These are phyloP conservation scores for Linyphia triangularis DNA, from an alignment of 2,888 invertebrate species.

Conservation along the genomic window DNA sequence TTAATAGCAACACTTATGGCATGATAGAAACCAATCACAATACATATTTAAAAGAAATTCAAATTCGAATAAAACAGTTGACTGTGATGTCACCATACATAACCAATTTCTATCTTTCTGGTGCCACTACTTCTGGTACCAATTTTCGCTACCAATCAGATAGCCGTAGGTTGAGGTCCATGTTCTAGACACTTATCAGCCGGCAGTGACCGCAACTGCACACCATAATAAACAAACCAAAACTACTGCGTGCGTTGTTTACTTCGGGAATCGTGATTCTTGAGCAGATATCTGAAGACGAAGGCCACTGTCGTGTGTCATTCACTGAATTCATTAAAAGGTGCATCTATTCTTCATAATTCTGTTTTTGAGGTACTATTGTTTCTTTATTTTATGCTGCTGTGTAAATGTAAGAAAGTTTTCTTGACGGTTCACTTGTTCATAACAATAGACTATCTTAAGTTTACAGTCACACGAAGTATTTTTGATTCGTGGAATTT, in stretches of 20 bases:
- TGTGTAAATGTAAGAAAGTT: constrained; percentile 33
- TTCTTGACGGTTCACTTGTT: constrained; percentile 25
- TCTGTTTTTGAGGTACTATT: constrained; percentile 34
- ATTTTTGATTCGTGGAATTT: constrained; percentile 2
- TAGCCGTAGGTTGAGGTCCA: too few relatives aligned
- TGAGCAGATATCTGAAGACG: too few relatives aligned
- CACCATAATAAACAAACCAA: not conserved
- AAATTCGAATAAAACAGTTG: too few relatives aligned
- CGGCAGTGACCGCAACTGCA: too few relatives aligned
- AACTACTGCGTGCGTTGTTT: not conserved
- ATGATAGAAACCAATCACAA: too few relatives aligned
- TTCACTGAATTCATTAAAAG: constrained; percentile 22
- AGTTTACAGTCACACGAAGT: not conserved
- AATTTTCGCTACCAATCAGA: too few relatives aligned
- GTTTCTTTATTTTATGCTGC: constrained; percentile 42
- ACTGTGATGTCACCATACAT: too few relatives aligned
- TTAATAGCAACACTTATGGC: too few relatives aligned
- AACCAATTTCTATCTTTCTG: too few relatives aligned
- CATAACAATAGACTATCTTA: constrained; percentile 34
- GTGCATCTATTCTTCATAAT: constrained; percentile 27
- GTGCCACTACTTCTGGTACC: too few relatives aligned
- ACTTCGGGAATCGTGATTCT: not conserved
- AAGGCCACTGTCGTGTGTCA: not conserved
- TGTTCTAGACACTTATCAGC: too few relatives aligned
- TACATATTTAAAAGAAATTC: too few relatives aligned